A percentile compares a stretch with the other conserved stretches of the same genome.
Conservation (phyloP, 2,113 vertebrate species). For the Sorex fumeus region DNA sequence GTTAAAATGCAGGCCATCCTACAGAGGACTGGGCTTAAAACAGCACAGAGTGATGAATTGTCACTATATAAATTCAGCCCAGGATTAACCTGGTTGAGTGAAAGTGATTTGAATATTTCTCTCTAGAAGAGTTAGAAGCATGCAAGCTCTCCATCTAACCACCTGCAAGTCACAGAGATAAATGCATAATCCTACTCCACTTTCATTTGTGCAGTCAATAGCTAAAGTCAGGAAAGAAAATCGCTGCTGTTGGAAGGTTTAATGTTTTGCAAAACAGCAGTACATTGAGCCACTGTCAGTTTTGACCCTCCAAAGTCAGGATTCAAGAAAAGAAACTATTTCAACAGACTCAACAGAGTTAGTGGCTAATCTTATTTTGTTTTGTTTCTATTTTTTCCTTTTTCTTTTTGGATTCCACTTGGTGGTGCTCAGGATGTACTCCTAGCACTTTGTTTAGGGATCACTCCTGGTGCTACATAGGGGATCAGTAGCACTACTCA, state of each 20-base stretch:
- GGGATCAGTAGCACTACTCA: no score
- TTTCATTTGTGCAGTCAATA: constrained; percentile 42
- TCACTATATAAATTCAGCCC: constrained; percentile 49
- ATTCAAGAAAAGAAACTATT: constrained; percentile 6
- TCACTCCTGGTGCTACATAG: no score
- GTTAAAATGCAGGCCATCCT: constrained; percentile 64
- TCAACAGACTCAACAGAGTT: no score
- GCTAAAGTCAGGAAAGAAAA: constrained; percentile 45
- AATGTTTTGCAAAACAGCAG: background rate
- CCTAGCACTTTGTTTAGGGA: no score
- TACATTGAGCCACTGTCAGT: background rate
- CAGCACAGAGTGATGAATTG: constrained; percentile 46
- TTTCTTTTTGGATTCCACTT: no score
- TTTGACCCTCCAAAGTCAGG: background rate
- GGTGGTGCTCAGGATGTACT: no score
- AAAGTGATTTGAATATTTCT: constrained; percentile 69
- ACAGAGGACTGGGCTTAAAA: constrained; percentile 36
- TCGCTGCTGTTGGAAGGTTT: background rate
- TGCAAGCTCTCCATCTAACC: background rate
- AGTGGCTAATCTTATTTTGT: background rate
- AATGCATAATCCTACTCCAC: background rate
- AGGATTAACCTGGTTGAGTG: constrained; percentile 57
- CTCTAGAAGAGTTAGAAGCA: background rate
- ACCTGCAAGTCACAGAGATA: background rate
- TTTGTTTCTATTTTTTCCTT: no score